Percentiles rank a stretch among this genome's conserved stretches.
Conservation (phyloP, 2,797 vertebrate species). For the Chanos chanos region DNA sequence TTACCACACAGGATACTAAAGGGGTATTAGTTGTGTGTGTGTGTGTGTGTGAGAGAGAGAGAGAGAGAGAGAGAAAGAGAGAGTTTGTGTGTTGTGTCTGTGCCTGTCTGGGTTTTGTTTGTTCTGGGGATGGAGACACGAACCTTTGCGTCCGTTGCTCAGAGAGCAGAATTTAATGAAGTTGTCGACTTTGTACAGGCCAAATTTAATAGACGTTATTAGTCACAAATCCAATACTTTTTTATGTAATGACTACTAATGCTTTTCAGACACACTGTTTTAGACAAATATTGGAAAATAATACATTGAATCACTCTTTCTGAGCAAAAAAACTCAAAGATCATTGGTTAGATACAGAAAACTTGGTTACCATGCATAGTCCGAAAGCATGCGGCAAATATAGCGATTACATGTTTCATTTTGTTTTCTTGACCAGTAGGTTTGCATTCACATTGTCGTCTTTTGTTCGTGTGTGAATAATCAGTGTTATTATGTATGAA, state of each 20-base stretch:
- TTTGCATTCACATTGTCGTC: not conserved
- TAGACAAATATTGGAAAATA: too few species aligned
- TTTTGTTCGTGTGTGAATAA: not conserved
- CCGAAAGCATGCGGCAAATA: too few species aligned
- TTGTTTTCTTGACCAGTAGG: not conserved
- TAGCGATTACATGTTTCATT: too few species aligned
- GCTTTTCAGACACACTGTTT: too few species aligned
- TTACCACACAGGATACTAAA: too few species aligned
- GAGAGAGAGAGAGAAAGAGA: not conserved
- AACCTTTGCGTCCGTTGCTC: not conserved
- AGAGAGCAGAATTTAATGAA: constrained; percentile 27
- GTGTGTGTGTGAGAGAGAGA: constrained; percentile 8
- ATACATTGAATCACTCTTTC: too few species aligned
- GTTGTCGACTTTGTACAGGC: constrained; percentile 18
- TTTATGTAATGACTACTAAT: not conserved
- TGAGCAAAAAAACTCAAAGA: too few species aligned
- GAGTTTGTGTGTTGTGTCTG: constrained; percentile 7
- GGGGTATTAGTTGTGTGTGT: constrained; percentile 4
- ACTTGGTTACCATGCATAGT: too few species aligned
- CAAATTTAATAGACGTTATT: constrained; percentile 8
- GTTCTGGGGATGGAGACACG: too few species aligned
- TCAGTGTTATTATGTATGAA: constrained; percentile 14
- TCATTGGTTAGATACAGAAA: too few species aligned
- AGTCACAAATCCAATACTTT: not conserved
- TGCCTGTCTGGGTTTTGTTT: not conserved